Evolutionary conservation across 37 sponge, comb jelly and placozoan species (phyloP).

Genomic region (Tethya wilhelma): DNA sequence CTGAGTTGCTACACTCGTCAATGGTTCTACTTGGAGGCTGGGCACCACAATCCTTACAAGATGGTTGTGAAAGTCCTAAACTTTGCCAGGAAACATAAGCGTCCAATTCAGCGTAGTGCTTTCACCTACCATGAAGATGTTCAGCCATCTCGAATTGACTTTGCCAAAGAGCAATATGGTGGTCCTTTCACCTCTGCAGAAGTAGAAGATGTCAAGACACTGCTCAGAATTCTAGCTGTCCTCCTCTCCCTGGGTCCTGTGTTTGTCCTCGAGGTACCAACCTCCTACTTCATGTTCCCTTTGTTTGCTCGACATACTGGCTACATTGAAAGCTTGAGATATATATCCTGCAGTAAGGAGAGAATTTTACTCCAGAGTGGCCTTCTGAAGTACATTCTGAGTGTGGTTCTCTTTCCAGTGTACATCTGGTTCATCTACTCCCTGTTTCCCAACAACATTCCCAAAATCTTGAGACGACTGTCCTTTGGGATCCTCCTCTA

Average conservation of each 20-base stretch:
- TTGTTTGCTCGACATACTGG: not conserved
- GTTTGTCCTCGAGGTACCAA: not conserved
- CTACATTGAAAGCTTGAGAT: not conserved
- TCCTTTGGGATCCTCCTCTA: not conserved
- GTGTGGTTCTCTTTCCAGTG: not conserved
- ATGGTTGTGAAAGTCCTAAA: not conserved
- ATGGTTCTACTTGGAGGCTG: conserved; percentile 12
- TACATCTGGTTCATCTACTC: conserved; percentile 1
- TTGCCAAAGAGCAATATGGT: conserved; percentile 8
- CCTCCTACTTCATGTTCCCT: not conserved
- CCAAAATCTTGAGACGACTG: not conserved
- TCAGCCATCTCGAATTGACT: not conserved
- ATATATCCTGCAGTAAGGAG: not conserved
- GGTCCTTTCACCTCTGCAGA: conserved; percentile 7
- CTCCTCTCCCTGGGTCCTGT: not conserved
- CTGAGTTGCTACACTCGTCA: not conserved
- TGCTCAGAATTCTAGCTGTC: conserved; percentile 3
- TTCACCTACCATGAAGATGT: conserved; percentile 9
- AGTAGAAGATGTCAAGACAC: conserved; percentile 13
- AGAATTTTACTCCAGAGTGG: not conserved
- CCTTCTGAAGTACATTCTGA: not conserved
- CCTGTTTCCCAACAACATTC: not conserved
- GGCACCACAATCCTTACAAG: not conserved
- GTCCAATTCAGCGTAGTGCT: conserved; percentile 19
- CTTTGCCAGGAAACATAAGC: conserved; percentile 10